Percentiles rank a stretch among this genome's conserved stretches.
Evolutionary conservation across 2,888 invertebrate species (phyloP).

Genomic region (Tetanocera ferruginea): DNA sequence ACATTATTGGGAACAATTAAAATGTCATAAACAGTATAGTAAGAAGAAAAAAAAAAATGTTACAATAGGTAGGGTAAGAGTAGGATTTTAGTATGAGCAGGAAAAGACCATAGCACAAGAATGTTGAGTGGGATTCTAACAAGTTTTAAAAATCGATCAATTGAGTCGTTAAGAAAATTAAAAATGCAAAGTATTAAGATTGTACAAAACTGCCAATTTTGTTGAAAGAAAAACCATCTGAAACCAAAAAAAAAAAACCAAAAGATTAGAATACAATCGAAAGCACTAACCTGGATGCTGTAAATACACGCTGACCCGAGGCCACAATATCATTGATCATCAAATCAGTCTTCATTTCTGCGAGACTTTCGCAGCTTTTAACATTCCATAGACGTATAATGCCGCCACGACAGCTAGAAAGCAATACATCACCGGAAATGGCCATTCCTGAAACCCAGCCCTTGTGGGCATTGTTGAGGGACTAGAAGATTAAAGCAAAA

Average conservation of each 20-base stretch:
- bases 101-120: background rate
- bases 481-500: conserved; percentile 64
- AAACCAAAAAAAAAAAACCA: background rate
- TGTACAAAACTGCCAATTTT: background rate
- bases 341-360: conserved; percentile 78
- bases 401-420: conserved; percentile 84
- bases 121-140: background rate
- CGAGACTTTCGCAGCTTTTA: conserved; percentile 76
- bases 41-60: background rate
- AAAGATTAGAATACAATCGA: background rate
- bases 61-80: background rate
- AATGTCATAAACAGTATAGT: background rate
- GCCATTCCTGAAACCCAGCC: conserved; percentile 88
- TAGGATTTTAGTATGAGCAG: background rate
- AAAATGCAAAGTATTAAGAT: background rate
- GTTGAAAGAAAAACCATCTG: background rate
- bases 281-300: conserved; percentile 84
- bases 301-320: conserved; percentile 79
- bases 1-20: background rate
- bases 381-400: conserved; percentile 82
- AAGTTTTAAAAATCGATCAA: background rate
- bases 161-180: background rate
- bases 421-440: conserved; percentile 73
- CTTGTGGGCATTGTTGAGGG: conserved; percentile 86
- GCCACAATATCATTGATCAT: conserved; percentile 79